phyloP scores from a whole-genome alignment of 2,113 vertebrate genomes.

The Siniperca chuatsi region DNA sequence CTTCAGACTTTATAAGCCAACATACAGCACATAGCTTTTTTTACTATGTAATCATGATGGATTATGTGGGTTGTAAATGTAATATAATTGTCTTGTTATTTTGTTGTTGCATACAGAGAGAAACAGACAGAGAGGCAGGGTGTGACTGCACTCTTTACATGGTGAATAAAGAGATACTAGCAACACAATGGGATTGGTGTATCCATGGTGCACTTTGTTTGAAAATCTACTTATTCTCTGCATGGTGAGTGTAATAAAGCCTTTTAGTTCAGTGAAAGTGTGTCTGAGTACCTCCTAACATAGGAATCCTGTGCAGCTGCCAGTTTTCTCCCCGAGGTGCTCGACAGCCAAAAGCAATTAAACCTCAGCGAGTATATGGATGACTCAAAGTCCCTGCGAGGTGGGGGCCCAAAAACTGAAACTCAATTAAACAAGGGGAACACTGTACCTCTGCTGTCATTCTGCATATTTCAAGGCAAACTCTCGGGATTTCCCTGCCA shows the following conservation, averaged over 20 bases:
- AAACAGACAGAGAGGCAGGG: conserved; percentile 7
- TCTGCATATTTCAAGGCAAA: conserved; percentile 39
- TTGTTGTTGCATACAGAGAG: background rate
- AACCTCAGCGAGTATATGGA: conserved; percentile 59
- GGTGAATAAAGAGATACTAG: background rate
- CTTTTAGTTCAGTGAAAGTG: conserved; percentile 13
- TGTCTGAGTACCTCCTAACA: conserved; percentile 52
- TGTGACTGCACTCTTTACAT: conserved; percentile 12
- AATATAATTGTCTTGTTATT: conserved; percentile 23
- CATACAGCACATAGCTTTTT: background rate
- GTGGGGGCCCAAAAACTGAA: conserved; percentile 53
- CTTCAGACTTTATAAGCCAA: background rate
- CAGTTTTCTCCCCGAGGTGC: conserved; percentile 55
- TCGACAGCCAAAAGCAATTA: conserved; percentile 71
- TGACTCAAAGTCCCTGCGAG: conserved; percentile 64
- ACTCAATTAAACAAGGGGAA: conserved; percentile 63
- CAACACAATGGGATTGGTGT: background rate
- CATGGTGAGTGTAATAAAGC: conserved; percentile 21
- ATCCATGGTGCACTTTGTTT: conserved; percentile 10
- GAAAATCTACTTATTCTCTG: conserved; percentile 12
- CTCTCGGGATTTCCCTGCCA: conserved; percentile 51
- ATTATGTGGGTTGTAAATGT: conserved; percentile 15
- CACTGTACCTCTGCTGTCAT: conserved; percentile 40
- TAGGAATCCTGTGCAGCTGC: conserved; percentile 64
- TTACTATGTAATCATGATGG: conserved; percentile 29